Percentiles rank a stretch among this genome's conserved stretches.
Evolutionary conservation across 2,113 vertebrate genomes (phyloP).

Genomic region (Pycnonotus jocosus): DNA sequence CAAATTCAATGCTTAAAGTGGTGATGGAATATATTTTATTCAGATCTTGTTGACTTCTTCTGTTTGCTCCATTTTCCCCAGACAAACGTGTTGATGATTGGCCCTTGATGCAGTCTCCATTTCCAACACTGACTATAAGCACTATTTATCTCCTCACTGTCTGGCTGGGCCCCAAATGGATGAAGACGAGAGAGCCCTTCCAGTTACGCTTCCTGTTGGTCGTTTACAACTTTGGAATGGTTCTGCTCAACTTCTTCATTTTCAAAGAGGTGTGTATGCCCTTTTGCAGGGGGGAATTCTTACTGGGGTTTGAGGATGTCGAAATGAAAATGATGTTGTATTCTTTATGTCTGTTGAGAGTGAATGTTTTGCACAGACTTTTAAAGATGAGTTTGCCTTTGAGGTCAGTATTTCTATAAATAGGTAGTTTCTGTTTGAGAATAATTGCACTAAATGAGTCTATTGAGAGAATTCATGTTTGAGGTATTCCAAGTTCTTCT

Average conservation of each 20-base stretch:
- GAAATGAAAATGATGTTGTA: not conserved
- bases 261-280: conserved; percentile 89
- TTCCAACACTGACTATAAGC: conserved; percentile 92
- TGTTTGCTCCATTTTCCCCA: conserved; percentile 62
- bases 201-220: conserved; percentile 94
- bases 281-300: not conserved
- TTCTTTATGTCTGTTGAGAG: not conserved
- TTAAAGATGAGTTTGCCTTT: not conserved
- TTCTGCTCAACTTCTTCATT: conserved; percentile 97
- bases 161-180: conserved; percentile 97
- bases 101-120: conserved; percentile 93
- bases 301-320: not conserved
- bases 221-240: conserved; percentile 98
- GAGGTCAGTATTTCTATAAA: not conserved
- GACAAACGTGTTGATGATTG: conserved; percentile 97
- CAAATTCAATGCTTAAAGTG: not conserved
- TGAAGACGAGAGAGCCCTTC: conserved; percentile 93
- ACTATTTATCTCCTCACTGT: conserved; percentile 93
- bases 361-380: not conserved
- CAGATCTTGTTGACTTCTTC: not conserved
- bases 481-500: not conserved
- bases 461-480: not conserved
- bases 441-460: not conserved
- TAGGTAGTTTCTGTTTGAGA: not conserved
- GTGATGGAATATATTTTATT: not conserved